Base-by-base conservation (phyloP, 2,888 invertebrate genomes). In the Pristionchus entomophagus region DNA sequence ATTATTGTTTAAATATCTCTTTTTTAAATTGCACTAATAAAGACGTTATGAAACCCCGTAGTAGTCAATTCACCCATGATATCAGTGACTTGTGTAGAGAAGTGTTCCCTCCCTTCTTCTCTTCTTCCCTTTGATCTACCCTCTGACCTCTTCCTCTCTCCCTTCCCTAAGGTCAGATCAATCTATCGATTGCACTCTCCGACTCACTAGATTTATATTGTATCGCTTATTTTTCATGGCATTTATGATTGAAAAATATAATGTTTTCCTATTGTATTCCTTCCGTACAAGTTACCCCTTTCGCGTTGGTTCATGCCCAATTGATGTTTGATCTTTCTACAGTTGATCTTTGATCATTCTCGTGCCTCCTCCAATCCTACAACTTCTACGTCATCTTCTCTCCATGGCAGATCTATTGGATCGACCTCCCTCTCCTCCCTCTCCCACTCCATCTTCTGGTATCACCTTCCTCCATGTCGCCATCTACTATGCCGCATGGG, bases 71-170 rank as follows among this genome's bases (percentile, higher is more conserved):
- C n/a, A n/a, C n/a, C n/a, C n/a, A n/a, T n/a, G n/a, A n/a, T n/a
- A n/a, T n/a, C n/a, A n/a, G n/a, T n/a, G n/a, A n/a, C n/a, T n/a
- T n/a, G n/a, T n/a, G n/a, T n/a, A n/a, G n/a, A n/a, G n/a, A n/a
- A n/a, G n/a, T n/a, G n/a, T n/a, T n/a, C n/a, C n/a, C n/a, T n/a
- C n/a, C n/a, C n/a, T n/a, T n/a, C n/a, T n/a, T n/a, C n/a, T n/a
- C n/a, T n/a, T n/a, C n/a, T n/a, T n/a, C 35, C 35, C 35, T 35
- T 65, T 65, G 65, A 65, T 65, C 65, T 65, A 65, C 65, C 65
- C 35, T 59, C 26, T 32, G 62, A 32, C 32, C 62, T 32, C 32
- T 22, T 1, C 12, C 65, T 65, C 65, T 65, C 65, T 65, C 35
- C 45, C 14, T 14, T 45, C 45, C 6, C 14, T 14, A 35, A 45